Conservation (phyloP, 2,888 invertebrate species). For the Caenorhabditis sp. region DNA sequence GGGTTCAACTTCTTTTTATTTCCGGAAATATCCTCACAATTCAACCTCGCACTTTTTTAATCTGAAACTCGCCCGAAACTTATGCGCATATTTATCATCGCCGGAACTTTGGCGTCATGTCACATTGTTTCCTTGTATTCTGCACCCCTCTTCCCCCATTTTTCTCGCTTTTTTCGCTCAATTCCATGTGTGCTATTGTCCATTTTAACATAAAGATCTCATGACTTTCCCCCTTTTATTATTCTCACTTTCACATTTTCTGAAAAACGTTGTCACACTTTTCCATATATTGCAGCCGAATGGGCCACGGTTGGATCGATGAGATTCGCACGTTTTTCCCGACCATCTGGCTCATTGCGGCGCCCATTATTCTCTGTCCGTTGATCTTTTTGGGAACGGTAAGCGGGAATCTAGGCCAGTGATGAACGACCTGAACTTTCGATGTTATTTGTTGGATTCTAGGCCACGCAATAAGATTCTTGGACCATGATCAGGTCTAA, state of each 20-base stretch:
- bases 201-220: not conserved
- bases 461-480: too few relatives aligned
- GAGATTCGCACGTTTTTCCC: conserved; percentile 58
- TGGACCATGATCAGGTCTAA: too few relatives aligned
- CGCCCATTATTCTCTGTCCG: conserved; percentile 61
- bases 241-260: not conserved
- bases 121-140: conserved; percentile 8
- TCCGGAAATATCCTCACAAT: not conserved
- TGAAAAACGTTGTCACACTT: not conserved
- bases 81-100: conserved; percentile 33
- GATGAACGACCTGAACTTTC: not conserved
- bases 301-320: conserved; percentile 37
- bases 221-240: not conserved
- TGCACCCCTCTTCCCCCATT: not conserved
- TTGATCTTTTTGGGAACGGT: conserved; percentile 56
- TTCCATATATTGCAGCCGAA: conserved; percentile 9
- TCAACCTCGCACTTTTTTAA: conserved; percentile 5
- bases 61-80: conserved; percentile 6
- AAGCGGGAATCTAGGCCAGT: not conserved
- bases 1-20: conserved; percentile 3
- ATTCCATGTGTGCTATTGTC: conserved; percentile 23
- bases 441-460: not conserved
- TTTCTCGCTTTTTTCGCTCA: not conserved
- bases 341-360: conserved; percentile 62
- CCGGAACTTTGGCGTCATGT: conserved; percentile 16